Base-by-base conservation (phyloP, 2,113 vertebrate genomes). In the Oceanodroma tethys region DNA sequence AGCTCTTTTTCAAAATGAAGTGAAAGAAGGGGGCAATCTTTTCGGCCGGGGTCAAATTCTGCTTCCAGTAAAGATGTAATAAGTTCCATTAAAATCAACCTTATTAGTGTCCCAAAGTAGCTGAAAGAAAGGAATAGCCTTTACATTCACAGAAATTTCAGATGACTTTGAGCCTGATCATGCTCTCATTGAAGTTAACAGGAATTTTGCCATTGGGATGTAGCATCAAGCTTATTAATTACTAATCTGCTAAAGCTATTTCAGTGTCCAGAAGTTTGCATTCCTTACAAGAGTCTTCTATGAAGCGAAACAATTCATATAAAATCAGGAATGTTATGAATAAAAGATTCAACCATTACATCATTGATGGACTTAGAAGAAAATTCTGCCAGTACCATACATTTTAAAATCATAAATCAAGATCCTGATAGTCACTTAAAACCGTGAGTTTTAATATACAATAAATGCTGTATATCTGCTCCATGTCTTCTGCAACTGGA, bases 41-140 rank as follows among this genome's bases (percentile, higher is more conserved):
- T 94, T 98, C 97, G 97, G 81, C 87, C 93, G 84, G 79, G 87
- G 88, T 97, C 95, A 96, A 97, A 96, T 96, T 97, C 91, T 97
- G 75, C 95, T 97, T 98, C 96, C 93, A 93, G 95, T 86, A 97
- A 94, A 81, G 79, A 96, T 92, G 87, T 95, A 97, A 93, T 96
- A 96, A 90, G 92, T 98, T 98, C 74, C 87, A 95, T 84, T 95
- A 92, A 97, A 97, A 91, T 95, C 90, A 97, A 90, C 92, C 72
- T 95, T 95, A 88, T 91, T 94, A 88, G 50, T 58, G 84, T 92
- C 90, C 93, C 97, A 95, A 97, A 96, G 88, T 76, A 75, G 43
- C 83, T 96, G 90, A 91, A 97, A 97, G 86, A 89, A 88, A 95
- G 81, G 95, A 95, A 80, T 40, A 74, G 11, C 62, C 53, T 95